Conservation (phyloP, 1,140 invertebrate genomes). For the Cyphomyrmex costatus region DNA sequence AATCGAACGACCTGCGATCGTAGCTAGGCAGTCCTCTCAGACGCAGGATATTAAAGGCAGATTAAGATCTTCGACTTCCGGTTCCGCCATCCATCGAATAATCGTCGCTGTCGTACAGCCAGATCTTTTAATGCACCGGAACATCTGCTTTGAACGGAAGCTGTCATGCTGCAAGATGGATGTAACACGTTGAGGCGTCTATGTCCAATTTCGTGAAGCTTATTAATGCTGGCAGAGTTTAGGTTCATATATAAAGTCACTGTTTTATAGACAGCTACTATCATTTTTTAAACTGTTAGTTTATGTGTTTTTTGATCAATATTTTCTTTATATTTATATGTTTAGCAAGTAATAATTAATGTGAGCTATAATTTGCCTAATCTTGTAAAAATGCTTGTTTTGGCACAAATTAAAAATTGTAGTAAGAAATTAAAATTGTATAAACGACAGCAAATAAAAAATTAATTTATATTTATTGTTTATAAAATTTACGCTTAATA, state of each 20-base stretch:
- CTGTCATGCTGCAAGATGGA: slow-evolving; percentile 61
- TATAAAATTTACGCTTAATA: neutral
- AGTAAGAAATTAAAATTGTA: neutral
- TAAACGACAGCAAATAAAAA: neutral
- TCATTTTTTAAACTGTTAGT: slow-evolving; percentile 3
- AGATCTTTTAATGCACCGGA: slow-evolving; percentile 59
- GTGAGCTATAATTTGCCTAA: neutral
- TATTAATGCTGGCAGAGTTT: slow-evolving; percentile 37
- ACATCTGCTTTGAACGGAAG: slow-evolving; percentile 55
- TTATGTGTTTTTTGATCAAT: neutral
- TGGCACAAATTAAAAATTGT: neutral
- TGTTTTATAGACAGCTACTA: neutral
- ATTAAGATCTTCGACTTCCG: slow-evolving; percentile 74
- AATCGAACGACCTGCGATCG: slow-evolving; percentile 62
- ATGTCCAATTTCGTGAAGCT: slow-evolving; percentile 44
- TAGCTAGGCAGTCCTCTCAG: slow-evolving; percentile 65
- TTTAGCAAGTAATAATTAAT: slow-evolving; percentile 34
- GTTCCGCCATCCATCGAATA: slow-evolving; percentile 59
- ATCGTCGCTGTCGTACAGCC: slow-evolving; percentile 32
- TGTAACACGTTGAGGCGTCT: slow-evolving; percentile 49
- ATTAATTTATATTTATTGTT: neutral
- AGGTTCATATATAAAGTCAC: neutral
- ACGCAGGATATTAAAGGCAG: slow-evolving; percentile 77
- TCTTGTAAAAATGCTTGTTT: neutral
- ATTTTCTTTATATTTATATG: slow-evolving; percentile 5